phyloP scores from a whole-genome alignment of 1,140 invertebrate species.

The Octopus sinensis region DNA sequence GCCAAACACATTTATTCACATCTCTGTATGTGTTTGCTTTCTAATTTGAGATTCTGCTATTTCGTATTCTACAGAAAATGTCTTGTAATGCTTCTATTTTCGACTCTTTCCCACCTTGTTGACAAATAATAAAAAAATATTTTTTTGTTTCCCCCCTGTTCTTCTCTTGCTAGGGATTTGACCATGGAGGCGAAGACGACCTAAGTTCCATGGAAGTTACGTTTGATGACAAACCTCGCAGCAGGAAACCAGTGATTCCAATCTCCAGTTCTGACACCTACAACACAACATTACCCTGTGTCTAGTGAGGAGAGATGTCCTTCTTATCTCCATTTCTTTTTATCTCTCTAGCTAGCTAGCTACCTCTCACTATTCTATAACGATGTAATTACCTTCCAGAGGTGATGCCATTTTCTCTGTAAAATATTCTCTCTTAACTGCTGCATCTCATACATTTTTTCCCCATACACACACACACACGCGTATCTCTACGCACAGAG shows the following conservation, averaged over 20 bases:
- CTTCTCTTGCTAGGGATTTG: neutral
- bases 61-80: neutral
- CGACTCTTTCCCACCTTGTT: neutral
- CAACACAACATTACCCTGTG: neutral
- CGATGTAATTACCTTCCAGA: no score
- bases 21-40: neutral
- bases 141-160: neutral
- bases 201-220: neutral
- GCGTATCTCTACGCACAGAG: no score
- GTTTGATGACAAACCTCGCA: neutral
- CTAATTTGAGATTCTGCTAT: neutral
- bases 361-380: no score
- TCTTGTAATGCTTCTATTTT: neutral
- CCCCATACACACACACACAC: no score
- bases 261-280: neutral
- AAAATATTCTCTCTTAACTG: no score
- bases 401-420: no score
- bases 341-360: no score
- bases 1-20: neutral
- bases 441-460: no score
- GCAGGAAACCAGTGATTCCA: neutral
- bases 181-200: neutral
- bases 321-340: no score
- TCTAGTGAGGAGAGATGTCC: no score
- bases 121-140: neutral